Evolutionary conservation across 1,140 invertebrate species (phyloP).

Genomic region (Contarinia nasturtii): DNA sequence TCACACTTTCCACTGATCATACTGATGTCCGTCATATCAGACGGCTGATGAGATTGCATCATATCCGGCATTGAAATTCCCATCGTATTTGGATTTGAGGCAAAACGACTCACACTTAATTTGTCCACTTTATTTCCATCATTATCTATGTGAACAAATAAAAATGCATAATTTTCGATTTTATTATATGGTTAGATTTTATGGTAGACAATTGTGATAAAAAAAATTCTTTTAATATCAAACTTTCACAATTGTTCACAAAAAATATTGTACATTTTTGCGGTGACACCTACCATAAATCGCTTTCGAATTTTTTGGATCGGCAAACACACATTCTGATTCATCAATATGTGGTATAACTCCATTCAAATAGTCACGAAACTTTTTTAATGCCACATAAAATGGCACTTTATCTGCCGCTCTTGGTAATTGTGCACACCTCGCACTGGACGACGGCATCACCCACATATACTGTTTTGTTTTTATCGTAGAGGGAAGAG

Average conservation of each 20-base stretch:
- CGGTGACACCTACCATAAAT: too few relatives aligned
- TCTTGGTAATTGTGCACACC: slow-evolving; percentile 85
- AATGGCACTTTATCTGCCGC: slow-evolving; percentile 95
- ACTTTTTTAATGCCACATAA: slow-evolving; percentile 85
- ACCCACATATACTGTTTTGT: slow-evolving; percentile 99
- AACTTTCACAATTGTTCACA: slow-evolving; percentile 31
- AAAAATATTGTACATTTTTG: too few relatives aligned
- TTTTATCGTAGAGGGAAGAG: neutral
- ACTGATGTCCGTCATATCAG: slow-evolving; percentile 25
- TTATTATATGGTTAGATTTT: too few relatives aligned
- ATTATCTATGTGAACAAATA: neutral
- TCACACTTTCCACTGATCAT: slow-evolving; percentile 15
- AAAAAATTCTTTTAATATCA: slow-evolving; percentile 10
- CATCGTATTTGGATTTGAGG: neutral
- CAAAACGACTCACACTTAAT: neutral
- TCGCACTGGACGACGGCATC: slow-evolving; percentile 92
- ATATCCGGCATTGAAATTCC: neutral
- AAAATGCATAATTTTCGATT: neutral
- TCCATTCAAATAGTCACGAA: slow-evolving; percentile 86
- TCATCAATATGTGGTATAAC: slow-evolving; percentile 73
- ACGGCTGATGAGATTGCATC: neutral
- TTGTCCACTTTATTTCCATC: too few relatives aligned
- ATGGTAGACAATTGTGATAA: neutral
- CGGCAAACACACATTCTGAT: slow-evolving; percentile 78
- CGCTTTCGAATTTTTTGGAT: slow-evolving; percentile 29